Conservation (phyloP, 2,797 vertebrate genomes). For the Gorsachius magnificus region DNA sequence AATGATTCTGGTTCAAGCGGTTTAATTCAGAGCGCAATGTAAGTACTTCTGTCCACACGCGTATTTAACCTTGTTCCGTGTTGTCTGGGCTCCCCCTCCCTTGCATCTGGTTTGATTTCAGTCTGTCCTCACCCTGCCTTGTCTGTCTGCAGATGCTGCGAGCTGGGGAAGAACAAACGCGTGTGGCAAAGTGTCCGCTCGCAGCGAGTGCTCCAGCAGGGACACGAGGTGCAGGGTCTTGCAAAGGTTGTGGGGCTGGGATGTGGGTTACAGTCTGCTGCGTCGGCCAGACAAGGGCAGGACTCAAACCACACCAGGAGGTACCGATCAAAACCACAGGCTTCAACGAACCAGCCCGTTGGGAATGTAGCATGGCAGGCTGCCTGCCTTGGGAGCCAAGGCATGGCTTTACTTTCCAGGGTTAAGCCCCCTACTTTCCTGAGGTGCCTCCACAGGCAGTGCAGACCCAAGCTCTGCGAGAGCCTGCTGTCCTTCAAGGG, state of each 20-base stretch:
- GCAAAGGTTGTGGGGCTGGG: rapidly evolving
- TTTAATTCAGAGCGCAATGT: not conserved
- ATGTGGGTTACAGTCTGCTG: rapidly evolving
- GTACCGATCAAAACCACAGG: rapidly evolving
- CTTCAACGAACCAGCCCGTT: rapidly evolving
- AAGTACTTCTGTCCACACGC: rapidly evolving
- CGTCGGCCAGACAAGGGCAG: rapidly evolving
- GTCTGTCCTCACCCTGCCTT: not conserved
- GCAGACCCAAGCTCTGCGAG: rapidly evolving
- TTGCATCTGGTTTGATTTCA: not conserved
- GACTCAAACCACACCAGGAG: rapidly evolving
- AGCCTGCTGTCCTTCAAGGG: not conserved
- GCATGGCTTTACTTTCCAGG: not conserved
- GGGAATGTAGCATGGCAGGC: not conserved
- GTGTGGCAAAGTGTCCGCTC: rapidly evolving
- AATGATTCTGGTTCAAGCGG: not conserved
- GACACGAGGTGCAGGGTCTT: rapidly evolving
- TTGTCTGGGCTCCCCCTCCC: not conserved
- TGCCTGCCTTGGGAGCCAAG: rapidly evolving
- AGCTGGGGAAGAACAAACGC: not conserved
- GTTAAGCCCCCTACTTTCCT: too few relatives aligned
- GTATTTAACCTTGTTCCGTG: not conserved
- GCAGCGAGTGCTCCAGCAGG: rapidly evolving
- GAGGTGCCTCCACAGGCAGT: rapidly evolving
- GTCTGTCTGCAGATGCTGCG: not conserved